Evolutionary conservation across 2,113 vertebrate species (phyloP), one percentile per base, ranked within the genome.

Genomic region (Oxyruncus cristatus): DNA sequence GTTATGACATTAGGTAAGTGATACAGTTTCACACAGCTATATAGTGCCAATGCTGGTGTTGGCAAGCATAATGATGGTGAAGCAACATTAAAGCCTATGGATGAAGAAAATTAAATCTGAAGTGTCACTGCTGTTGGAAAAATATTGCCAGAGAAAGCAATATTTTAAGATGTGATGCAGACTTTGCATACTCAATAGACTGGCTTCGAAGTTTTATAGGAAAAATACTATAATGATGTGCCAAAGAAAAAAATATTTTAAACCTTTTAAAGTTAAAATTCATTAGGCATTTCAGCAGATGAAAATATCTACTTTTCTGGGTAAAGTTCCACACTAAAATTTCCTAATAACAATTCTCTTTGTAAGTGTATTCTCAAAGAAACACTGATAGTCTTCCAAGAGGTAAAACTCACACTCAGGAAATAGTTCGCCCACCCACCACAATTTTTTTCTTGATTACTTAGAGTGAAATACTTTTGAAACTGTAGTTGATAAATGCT

Each of bases 91-190:
- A 93, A 95, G 82, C 68, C 95, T 96, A 71, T 94, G 88, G 90
- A 94, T 88, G 82, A 93, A 80, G 75, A 90, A 92, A 95, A 96
- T 95, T 89, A 95, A 94, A 96, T 96, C 71, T 94, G 88, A 94
- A 95, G 85, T 96, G 94, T 95, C 93, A 93, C 87, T 92, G 53
- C 92, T 96, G 89, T 89, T 96, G 81, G 58, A 59, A 96, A 95
- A 95, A 96, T 95, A 97, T 67, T 96, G 92, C 92, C 79, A 55
- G 72, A 90, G 92, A 94, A 94, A 77, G 92, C 89, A 93, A 83
- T 96, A 96, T 96, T 93, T 96, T 96, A 95, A 77, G 79, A 90
- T 85, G 63, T 55, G 75, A 76, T 92, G 42, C 85, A 95, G 93
- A 47, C 82, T 94, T 95, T 83, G 74, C 92, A 93, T 95, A 85